Evolutionary conservation across 92 coral and sea anemone genomes (phyloP), one percentile per base, ranked within the genome.

Genomic region (Bergia sp.): DNA sequence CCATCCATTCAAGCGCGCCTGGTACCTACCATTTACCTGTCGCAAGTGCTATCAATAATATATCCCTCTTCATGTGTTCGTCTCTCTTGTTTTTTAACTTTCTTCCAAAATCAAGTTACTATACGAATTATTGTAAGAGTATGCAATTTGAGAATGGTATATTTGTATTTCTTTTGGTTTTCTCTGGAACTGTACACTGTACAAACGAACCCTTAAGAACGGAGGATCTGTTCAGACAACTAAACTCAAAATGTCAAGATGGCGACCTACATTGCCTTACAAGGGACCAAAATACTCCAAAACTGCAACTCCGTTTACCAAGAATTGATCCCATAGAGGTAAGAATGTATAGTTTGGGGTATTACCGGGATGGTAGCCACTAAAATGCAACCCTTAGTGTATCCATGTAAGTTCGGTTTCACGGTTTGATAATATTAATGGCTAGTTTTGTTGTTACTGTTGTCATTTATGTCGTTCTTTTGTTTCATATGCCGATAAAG

Each of bases 281-380:
- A 23, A 53, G 16, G 20, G 50, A 82, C 47, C 29, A 53, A 2
- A 86, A 75, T 5, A 15, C 73, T 23, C 39, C 39, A 44, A 21
- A 86, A n/a, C 0, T 90, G 72, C 81, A 61, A 18, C 88, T 92
- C 13, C 42, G 80, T 8, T 78, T 94, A 73, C 93, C 96, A 29
- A 89, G 96, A 69, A 74, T 94, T 16, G 90, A 94, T 40, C 94
- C 92, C 23, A 92, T 92, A 4, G 91, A 94, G 96, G 96, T 94
- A 89, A 89, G 75, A 15, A 57, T 16, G 15, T 58, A 5, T 12
- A 21, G 7, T 79, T 18, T 18, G 1, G 20, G 20, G 58, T 9
- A 7, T 47, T 42, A 57, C 20, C 11, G 20, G 10, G 65, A 11
- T 57, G 12, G 12, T 12, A 2, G 20, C 11, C 4, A 47, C 4